Conservation (phyloP, 1,140 invertebrate genomes). For the Rhagoletis zephyria region DNA sequence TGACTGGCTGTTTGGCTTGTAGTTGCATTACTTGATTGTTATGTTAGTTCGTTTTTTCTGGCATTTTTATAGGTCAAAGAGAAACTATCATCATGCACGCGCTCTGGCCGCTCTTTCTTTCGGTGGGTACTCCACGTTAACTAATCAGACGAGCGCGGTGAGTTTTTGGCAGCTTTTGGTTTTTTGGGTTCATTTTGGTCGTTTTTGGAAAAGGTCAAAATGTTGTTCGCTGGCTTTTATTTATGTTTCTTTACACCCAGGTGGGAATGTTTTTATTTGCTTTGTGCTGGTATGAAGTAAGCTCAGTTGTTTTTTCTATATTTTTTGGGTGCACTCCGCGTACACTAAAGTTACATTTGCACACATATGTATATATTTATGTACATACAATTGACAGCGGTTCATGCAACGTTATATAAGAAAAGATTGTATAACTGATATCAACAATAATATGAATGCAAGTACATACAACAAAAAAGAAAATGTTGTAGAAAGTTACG, state of each 20-base stretch:
- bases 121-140: not conserved
- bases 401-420: slow-evolving; percentile 14
- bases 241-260: not conserved
- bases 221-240: not conserved
- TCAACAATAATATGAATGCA: not conserved
- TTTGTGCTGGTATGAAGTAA: slow-evolving; percentile 7
- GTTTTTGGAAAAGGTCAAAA: not conserved
- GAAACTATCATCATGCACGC: slow-evolving; percentile 29
- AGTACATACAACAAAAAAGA: not conserved
- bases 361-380: too few relatives aligned
- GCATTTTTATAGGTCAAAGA: slow-evolving; percentile 50
- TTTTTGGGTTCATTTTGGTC: not conserved
- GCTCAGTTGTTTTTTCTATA: not conserved
- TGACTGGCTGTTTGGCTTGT: not conserved
- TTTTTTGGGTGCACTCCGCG: not conserved
- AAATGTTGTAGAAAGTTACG: slow-evolving; percentile 17
- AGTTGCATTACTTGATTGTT: slow-evolving; percentile 24
- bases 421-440: slow-evolving; percentile 8
- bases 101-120: not conserved
- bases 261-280: not conserved
- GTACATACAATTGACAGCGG: not conserved
- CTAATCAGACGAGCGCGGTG: not conserved
- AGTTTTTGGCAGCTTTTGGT: slow-evolving; percentile 27
- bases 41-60: slow-evolving; percentile 20
- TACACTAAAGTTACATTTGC: not conserved